These are phyloP conservation scores for Zaprionus taronus DNA, from an alignment of 1,140 invertebrate genomes.

Conservation along the genomic window DNA sequence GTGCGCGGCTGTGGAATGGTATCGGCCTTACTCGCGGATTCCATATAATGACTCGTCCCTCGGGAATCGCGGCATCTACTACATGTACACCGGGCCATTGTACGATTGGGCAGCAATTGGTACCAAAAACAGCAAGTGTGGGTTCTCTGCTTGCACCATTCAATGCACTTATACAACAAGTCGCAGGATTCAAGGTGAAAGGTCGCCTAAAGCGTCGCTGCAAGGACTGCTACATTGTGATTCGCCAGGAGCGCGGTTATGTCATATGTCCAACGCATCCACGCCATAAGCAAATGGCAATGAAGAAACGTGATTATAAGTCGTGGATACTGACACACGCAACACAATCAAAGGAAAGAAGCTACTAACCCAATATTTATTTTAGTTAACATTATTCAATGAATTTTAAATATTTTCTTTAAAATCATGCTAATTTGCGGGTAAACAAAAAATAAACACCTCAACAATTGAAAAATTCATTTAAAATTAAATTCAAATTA, in stretches of 20 bases:
- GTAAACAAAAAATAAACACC: too few species aligned
- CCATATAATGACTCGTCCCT: constrained; percentile 55
- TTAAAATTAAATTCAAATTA: too few species aligned
- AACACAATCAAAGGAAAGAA: constrained; percentile 87
- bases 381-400: not conserved
- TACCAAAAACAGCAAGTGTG: constrained; percentile 1
- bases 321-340: constrained; percentile 90
- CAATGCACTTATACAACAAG: constrained; percentile 62
- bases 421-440: too few species aligned
- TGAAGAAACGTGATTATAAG: constrained; percentile 87
- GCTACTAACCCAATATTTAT: constrained; percentile 85
- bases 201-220: constrained; percentile 88
- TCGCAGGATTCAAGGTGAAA: constrained; percentile 85
- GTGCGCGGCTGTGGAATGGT: constrained; percentile 50
- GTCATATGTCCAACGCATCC: constrained; percentile 90
- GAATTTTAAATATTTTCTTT: too few species aligned
- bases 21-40: constrained; percentile 54
- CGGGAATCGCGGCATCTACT: constrained; percentile 1
- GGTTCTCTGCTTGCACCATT: constrained; percentile 52
- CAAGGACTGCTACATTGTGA: constrained; percentile 90
- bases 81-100: constrained; percentile 4
- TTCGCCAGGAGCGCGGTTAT: constrained; percentile 88
- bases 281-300: constrained; percentile 92
- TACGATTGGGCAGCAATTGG: constrained; percentile 24
- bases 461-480: too few species aligned